These are phyloP conservation scores for Ammodramus savannarum DNA, from an alignment of 2,113 vertebrate genomes.

Conservation along the genomic window DNA sequence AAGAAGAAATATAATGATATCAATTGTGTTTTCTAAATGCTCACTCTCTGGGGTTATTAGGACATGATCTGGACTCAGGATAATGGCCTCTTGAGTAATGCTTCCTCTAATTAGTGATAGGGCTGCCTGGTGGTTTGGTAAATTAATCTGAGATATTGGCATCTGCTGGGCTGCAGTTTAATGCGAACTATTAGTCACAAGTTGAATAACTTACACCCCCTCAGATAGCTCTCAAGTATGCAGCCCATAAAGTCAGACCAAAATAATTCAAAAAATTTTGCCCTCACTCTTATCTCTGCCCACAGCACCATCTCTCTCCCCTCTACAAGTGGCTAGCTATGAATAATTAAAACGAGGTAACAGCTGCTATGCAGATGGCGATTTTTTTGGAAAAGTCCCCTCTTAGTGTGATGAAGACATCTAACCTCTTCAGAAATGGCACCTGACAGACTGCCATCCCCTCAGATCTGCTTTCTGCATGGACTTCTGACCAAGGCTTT, in stretches of 20 bases:
- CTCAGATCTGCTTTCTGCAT: not conserved
- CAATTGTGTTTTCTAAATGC: not conserved
- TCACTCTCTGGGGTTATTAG: not conserved
- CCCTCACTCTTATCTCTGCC: not conserved
- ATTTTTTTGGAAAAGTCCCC: not conserved
- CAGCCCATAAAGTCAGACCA: not conserved
- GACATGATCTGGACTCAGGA: not conserved
- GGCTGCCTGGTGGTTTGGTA: not conserved
- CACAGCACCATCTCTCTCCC: not conserved
- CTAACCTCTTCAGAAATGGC: not conserved
- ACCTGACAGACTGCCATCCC: not conserved
- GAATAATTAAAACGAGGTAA: not conserved
- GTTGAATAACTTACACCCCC: not conserved
- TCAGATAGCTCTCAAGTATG: not conserved
- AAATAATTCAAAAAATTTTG: not conserved
- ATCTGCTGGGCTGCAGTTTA: not conserved
- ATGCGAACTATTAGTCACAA: not conserved
- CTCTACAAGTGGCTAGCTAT: not conserved
- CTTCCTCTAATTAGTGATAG: not conserved
- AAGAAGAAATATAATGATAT: not conserved
- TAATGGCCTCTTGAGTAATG: not conserved
- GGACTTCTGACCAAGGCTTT: not conserved
- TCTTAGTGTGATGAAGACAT: not conserved
- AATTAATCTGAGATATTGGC: not conserved
- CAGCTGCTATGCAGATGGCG: conserved; percentile 25